Evolutionary conservation across 2,888 invertebrate species (phyloP).

Genomic region (Cerceris rybyensis): DNA sequence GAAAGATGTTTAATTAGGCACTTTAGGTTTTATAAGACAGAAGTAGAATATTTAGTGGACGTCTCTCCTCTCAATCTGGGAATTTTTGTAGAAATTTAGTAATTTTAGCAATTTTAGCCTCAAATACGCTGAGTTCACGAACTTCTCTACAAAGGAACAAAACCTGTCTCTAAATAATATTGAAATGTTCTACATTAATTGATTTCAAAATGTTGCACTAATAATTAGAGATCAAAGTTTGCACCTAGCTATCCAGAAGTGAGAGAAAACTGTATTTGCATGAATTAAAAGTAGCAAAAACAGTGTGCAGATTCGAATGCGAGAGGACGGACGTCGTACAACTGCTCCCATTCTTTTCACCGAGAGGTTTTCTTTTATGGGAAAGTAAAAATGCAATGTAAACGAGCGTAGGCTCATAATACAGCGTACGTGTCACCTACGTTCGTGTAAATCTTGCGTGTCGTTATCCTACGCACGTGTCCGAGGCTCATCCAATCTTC

Average conservation of each 20-base stretch:
- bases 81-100: slow-evolving; percentile 6
- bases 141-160: too few relatives aligned
- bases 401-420: slow-evolving; percentile 59
- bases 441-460: slow-evolving; percentile 39
- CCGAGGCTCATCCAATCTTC: slow-evolving; percentile 31
- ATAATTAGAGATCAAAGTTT: too few relatives aligned
- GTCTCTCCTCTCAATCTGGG: background rate
- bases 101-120: slow-evolving; percentile 5
- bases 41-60: too few relatives aligned
- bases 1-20: background rate
- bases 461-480: slow-evolving; percentile 56
- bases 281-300: too few relatives aligned
- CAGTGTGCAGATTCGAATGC: too few relatives aligned
- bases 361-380: slow-evolving; percentile 45
- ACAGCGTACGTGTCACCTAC: slow-evolving; percentile 53
- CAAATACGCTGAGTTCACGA: too few relatives aligned
- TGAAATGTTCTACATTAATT: too few relatives aligned
- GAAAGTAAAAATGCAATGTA: slow-evolving; percentile 45
- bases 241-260: too few relatives aligned
- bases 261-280: too few relatives aligned
- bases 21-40: too few relatives aligned
- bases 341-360: slow-evolving; percentile 32
- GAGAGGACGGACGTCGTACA: background rate
- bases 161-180: too few relatives aligned
- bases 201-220: too few relatives aligned